Evolutionary conservation across 2,113 vertebrate genomes (phyloP), one percentile per base, ranked within the genome.

Genomic region (Triplophysa dalaica): DNA sequence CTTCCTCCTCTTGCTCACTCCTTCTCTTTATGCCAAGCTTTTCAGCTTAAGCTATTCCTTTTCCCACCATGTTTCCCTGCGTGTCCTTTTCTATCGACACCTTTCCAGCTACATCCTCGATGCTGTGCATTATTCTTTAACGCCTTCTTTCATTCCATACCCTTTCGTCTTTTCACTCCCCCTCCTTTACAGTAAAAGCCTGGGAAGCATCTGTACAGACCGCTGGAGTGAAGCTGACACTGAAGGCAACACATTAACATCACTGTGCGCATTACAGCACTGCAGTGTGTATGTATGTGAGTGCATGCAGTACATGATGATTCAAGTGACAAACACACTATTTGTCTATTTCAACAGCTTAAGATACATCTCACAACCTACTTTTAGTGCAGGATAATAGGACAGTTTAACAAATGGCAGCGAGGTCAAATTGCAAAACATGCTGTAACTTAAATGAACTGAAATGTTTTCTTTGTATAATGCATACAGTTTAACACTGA

Each of bases 121-220:
- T 43, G 41, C 22, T 63, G 45, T 45, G 60, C 62, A 63, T 52
- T 63, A 58, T 70, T n/a, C 26, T 79, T 68, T 70, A 81, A 82
- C 64, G 78, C 84, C 73, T 74, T 33, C 41, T 48, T 33, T 58
- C 29, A 63, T 67, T 78, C 29, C 24, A 79, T 8, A 69, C 24
- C 56, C 70, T 24, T 62, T 38, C 7, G 33, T 38, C 33, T 38
- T 38, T 38, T 38, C 74, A 62, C 24, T 72, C 38, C 24, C 19
- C 61, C 62, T 54, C 21, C 67, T 81, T 64, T 63, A 90, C 88
- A 90, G 86, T 87, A 87, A 14, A 77, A 84, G 86, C 80, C 88
- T 85, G 86, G 79, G 78, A 89, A 88, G 89, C 82, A 80, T 88
- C 88, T 90, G 85, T 88, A 89, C 72, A 84, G 82, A 87, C 84